phyloP scores from a whole-genome alignment of 2,888 invertebrate genomes.

The Spodoptera picta region DNA sequence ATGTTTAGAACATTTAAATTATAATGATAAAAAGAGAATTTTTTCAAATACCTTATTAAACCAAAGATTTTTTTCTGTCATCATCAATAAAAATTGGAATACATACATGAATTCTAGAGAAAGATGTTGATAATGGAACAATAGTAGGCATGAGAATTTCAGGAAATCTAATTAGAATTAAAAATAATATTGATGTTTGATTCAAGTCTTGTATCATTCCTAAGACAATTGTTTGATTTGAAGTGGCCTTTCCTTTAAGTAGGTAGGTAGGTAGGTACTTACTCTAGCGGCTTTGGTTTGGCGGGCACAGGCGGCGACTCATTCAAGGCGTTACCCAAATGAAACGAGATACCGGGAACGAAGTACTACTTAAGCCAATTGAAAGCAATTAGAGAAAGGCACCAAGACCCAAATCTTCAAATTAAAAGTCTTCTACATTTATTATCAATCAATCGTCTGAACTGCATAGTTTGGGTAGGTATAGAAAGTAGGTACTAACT shows the following conservation, averaged over 20 bases:
- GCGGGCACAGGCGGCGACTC: slow-evolving; percentile 25
- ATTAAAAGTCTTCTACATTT: background rate
- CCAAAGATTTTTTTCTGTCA: too few species aligned
- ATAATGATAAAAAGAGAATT: slow-evolving; percentile 18
- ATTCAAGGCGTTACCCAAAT: slow-evolving; percentile 54
- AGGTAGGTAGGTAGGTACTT: background rate
- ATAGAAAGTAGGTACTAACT: slow-evolving; percentile 7
- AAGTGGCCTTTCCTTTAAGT: background rate
- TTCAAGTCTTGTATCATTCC: too few species aligned
- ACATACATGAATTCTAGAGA: too few species aligned
- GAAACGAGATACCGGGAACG: slow-evolving; percentile 50
- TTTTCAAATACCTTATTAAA: too few species aligned
- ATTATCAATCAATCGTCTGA: slow-evolving; percentile 1
- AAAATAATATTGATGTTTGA: too few species aligned
- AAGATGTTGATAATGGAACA: too few species aligned
- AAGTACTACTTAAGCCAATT: slow-evolving; percentile 56
- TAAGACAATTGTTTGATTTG: too few species aligned
- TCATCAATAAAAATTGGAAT: too few species aligned
- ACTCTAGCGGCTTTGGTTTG: slow-evolving; percentile 23
- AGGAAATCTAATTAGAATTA: too few species aligned
- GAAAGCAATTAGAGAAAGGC: slow-evolving; percentile 55
- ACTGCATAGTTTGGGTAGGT: slow-evolving; percentile 8
- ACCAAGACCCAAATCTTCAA: slow-evolving; percentile 31
- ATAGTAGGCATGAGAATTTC: too few species aligned
- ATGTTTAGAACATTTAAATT: slow-evolving; percentile 11